phyloP scores from a whole-genome alignment of 2,797 vertebrate genomes.

The Coranthus polyacanthus region DNA sequence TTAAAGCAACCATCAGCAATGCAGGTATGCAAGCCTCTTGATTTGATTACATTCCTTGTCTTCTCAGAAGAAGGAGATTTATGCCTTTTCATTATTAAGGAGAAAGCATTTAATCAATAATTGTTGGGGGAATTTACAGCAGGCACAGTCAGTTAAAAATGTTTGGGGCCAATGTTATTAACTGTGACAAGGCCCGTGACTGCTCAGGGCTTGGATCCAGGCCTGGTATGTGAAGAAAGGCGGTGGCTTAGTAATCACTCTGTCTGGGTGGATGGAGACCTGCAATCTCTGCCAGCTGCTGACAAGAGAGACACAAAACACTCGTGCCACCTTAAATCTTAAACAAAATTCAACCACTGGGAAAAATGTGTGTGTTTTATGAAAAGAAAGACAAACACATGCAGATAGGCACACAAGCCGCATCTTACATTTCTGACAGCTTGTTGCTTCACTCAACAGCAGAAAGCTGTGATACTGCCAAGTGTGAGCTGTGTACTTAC shows the following conservation, averaged over 20 bases:
- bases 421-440: conserved; percentile 39
- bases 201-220: conserved; percentile 53
- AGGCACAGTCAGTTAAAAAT: conserved; percentile 62
- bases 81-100: conserved; percentile 81
- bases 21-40: conserved; percentile 69
- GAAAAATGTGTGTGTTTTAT: conserved; percentile 19
- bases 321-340: conserved; percentile 40
- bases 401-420: conserved; percentile 8
- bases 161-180: conserved; percentile 70
- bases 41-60: conserved; percentile 81
- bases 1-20: conserved; percentile 66
- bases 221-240: conserved; percentile 48
- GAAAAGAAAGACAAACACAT: conserved; percentile 26
- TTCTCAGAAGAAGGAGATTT: conserved; percentile 75
- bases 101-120: conserved; percentile 85
- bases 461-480: conserved; percentile 53
- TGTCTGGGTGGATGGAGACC: conserved; percentile 51
- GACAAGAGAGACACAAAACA: conserved; percentile 55
- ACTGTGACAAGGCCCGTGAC: conserved; percentile 59
- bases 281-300: conserved; percentile 53
- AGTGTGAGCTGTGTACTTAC: conserved; percentile 51
- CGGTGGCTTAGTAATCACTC: conserved; percentile 55
- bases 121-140: conserved; percentile 75
- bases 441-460: conserved; percentile 39
- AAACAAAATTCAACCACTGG: conserved; percentile 14